Evolutionary conservation across 2,113 vertebrate species (phyloP), one percentile per base, ranked within the genome.

Genomic region (Baryphthengus martii): DNA sequence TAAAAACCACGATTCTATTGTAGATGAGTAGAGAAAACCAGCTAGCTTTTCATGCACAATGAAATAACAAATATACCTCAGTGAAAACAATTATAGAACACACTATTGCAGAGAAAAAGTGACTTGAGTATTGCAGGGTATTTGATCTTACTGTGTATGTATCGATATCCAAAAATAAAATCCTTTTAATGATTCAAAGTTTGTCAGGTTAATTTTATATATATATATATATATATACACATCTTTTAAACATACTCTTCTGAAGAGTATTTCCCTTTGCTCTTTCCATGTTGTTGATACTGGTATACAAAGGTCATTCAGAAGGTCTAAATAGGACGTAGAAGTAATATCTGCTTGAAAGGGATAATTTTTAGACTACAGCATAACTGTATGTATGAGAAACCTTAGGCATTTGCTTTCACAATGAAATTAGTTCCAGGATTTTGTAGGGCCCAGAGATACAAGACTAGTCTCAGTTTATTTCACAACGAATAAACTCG

Each of bases 171-270:
- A n/a, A n/a, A n/a, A n/a, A n/a, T n/a, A n/a, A n/a, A n/a, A n/a
- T n/a, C n/a, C n/a, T n/a, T 93, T 93, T 94, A 93, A 82, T 86
- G 80, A 96, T 95, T 95, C 85, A 67, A 12, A 85, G 67, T 87
- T 87, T 89, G 66, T 42, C 66, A 70, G 40, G 29, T 95, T 35
- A 73, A 31, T 67, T 21, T 42, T 72, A 16, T 13, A 13, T 85
- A 29, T 63, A 16, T 72, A 16, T 13, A 13, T 85, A 29, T 63
- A 16, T 53, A 11, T 19, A 62, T 86, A 90, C 52, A 29, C 28
- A 73, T 84, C 58, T 76, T 81, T 35, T 70, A 92, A 92, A 68
- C 67, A 45, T 61, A 45, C 73, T 88, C 18, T 81, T 95, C 58
- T 87, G 85, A 96, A 81, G 75, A 91, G 68, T 93, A 83, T 95